A percentile compares a stretch with the other conserved stretches of the same genome.
Conservation (phyloP, 2,113 vertebrate genomes). For the Aythya baeri region DNA sequence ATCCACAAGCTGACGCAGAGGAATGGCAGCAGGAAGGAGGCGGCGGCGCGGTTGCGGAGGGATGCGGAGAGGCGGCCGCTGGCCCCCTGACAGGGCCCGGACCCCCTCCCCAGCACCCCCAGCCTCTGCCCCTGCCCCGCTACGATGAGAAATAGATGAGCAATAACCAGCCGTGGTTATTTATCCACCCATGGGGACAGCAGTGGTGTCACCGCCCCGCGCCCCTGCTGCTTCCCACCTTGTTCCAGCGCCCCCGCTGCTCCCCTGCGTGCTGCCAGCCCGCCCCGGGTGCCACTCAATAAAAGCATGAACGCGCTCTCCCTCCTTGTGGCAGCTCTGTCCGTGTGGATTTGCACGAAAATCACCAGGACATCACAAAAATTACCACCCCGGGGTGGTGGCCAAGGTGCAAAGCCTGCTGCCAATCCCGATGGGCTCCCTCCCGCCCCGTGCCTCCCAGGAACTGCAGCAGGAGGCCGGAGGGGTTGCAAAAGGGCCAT, state of each 20-base stretch:
- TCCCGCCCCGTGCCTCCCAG: not conserved
- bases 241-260: fast-evolving
- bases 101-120: not conserved
- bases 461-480: slow-evolving; percentile 2
- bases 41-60: fast-evolving
- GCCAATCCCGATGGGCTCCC: fast-evolving
- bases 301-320: not conserved
- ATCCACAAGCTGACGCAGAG: slow-evolving; percentile 33
- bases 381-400: not conserved
- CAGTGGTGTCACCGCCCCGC: fast-evolving
- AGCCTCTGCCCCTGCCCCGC: fast-evolving
- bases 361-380: no score
- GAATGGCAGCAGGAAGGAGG: fast-evolving
- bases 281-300: fast-evolving
- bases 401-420: not conserved
- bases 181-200: not conserved
- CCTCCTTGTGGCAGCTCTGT: not conserved
- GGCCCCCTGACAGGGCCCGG: fast-evolving
- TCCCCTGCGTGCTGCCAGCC: fast-evolving
- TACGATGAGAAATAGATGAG: fast-evolving
- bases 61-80: not conserved
- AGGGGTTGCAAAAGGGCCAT: slow-evolving; percentile 65
- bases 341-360: not conserved
- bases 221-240: fast-evolving
- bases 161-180: fast-evolving